Percentiles rank a stretch among this genome's conserved stretches.
phyloP scores from a whole-genome alignment of 2,888 invertebrate genomes.

The Monoplex corrugatus region DNA sequence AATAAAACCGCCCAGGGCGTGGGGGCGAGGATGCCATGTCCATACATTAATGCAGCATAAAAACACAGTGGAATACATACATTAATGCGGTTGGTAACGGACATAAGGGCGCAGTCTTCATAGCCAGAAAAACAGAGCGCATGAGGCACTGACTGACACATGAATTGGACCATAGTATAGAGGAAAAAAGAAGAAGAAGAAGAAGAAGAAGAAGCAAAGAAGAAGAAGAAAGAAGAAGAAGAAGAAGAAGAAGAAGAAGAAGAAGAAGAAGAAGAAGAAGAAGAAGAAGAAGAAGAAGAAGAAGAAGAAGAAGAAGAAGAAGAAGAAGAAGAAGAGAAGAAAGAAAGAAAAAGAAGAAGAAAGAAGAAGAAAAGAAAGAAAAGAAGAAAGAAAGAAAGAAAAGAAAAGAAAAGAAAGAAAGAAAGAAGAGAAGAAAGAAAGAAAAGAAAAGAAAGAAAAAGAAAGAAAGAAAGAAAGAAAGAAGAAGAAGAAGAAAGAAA shows the following conservation, averaged over 20 bases:
- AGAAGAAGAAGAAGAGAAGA: conserved; percentile 46
- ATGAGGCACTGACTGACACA: too few species aligned
- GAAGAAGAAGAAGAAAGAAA: conserved; percentile 17
- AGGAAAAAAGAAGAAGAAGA: too few species aligned
- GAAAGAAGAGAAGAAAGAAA: conserved; percentile 37
- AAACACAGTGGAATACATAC: too few species aligned
- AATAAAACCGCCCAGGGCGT: too few species aligned
- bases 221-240: background rate
- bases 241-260: conserved; percentile 32
- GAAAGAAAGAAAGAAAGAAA: conserved; percentile 25
- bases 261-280: conserved; percentile 36
- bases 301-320: conserved; percentile 46
- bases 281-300: conserved; percentile 46
- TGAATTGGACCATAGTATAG: too few species aligned
- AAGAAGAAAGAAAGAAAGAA: background rate
- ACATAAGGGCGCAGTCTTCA: too few species aligned
- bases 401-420: conserved; percentile 19
- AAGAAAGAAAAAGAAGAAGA: conserved; percentile 31
- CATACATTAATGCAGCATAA: too few species aligned
- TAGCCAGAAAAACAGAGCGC: too few species aligned
- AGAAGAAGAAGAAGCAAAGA: too few species aligned
- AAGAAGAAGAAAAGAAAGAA: background rate
- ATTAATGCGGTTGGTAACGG: too few species aligned
- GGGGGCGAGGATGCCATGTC: too few species aligned
- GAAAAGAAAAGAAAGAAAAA: conserved; percentile 30